Evolutionary conservation across 2,113 vertebrate species (phyloP), one percentile per base, ranked within the genome.

Genomic region (Phasianus colchicus): DNA sequence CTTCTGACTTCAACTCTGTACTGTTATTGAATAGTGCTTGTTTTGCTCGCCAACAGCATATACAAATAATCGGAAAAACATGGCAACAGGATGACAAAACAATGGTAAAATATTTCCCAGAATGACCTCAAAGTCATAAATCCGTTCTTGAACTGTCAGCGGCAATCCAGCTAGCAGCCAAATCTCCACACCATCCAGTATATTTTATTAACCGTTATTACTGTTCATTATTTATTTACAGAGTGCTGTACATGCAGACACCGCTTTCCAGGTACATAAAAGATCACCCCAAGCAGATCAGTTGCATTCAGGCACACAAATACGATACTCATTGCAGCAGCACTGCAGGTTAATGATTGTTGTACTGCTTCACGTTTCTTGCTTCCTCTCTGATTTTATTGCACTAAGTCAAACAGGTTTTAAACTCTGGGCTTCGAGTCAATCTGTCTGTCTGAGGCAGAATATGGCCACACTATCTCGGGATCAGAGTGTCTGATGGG

Each of bases 221-320:
- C 66, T 19, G 42, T 29, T 32, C 69, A 90, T 96, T 95, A 93
- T 89, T 96, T 95, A 95, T 96, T 97, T 95, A 96, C 90, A 81
- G 93, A 95, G 89, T 90, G 83, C 72, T 81, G 72, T 43, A 34
- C 69, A 74, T 76, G 81, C 71, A 89, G 81, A 93, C 69, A 27
- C 52, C 94, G 70, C 86, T 95, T 96, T 91, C 92, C 95, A 96
- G 94, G 95, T 95, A 96, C 77, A 76, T 93, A 94, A 96, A 96
- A 96, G 75, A 77, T 89, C 83, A 86, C 76, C 73, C 73, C 1
- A 5, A 89, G 78, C 69, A 94, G 64, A 13, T 90, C 58, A 83
- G 78, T 90, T 81, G 54, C 67, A 43, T 83, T 88, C 82, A 77
- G 83, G 69, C 61, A 58, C 89, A 86, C 58, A 94, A 93, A 94